phyloP scores from a whole-genome alignment of 2,888 invertebrate species.

The Polyommatus iphigenia region DNA sequence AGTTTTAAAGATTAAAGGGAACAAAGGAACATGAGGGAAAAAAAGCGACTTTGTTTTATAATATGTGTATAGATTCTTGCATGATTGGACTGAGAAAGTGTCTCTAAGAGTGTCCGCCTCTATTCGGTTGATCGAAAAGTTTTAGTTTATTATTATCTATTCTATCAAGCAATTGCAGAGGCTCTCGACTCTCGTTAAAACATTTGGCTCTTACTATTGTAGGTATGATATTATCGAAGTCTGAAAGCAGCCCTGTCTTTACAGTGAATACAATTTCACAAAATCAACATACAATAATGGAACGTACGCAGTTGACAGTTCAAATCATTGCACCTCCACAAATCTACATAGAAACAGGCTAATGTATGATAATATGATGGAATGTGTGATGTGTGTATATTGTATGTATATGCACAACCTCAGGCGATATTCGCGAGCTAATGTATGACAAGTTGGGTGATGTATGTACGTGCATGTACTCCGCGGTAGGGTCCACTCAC shows the following conservation, averaged over 20 bases:
- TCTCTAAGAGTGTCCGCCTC: too few relatives aligned
- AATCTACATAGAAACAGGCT: slow-evolving; percentile 4
- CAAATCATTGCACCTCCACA: neutral
- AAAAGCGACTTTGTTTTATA: too few relatives aligned
- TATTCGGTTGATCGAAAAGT: too few relatives aligned
- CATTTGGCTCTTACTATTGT: too few relatives aligned
- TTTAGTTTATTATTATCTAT: neutral
- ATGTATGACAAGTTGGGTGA: slow-evolving; percentile 2
- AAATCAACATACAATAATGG: neutral
- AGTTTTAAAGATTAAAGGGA: too few relatives aligned
- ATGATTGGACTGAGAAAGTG: too few relatives aligned
- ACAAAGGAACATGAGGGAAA: too few relatives aligned
- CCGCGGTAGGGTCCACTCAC: neutral
- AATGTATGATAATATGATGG: slow-evolving; percentile 14
- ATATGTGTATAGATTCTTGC: too few relatives aligned
- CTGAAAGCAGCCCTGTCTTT: too few relatives aligned
- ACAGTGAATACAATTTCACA: neutral
- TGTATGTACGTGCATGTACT: neutral
- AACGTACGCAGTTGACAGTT: neutral
- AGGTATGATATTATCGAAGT: neutral
- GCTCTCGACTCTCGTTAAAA: too few relatives aligned
- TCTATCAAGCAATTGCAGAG: too few relatives aligned
- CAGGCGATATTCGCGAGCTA: slow-evolving; percentile 14
- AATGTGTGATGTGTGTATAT: neutral
- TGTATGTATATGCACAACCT: neutral